Evolutionary conservation across 2,113 vertebrate species (phyloP), one percentile per base, ranked within the genome.

Genomic region (Sarotherodon lohbergeri): DNA sequence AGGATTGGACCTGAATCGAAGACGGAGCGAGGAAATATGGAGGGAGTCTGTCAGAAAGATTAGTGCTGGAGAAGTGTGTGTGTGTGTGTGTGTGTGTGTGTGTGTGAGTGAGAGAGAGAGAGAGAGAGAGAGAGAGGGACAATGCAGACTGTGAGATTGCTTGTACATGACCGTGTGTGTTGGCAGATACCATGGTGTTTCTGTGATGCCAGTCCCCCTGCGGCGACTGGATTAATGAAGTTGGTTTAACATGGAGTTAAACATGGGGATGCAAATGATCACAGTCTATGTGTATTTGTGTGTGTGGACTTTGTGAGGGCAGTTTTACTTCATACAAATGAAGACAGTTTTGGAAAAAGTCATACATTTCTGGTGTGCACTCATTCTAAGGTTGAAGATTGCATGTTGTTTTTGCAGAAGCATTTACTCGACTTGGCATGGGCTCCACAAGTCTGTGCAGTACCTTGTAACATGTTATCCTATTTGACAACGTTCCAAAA

Each of bases 181-280:
- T 88, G 90, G 86, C 83, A 91, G 82, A 89, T 43, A 78, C 9
- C 39, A 1, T 13, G 80, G 84, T 84, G 57, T 68, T 85, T 82
- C 63, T 27, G 39, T 52, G 80, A 68, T 91, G 80, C 73, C 89
- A 92, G 57, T 27, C 46, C 89, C 82, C 88, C 87, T 88, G 82
- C 87, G 85, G 88, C 84, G 76, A 87, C 85, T 84, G 85, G 81
- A 94, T 90, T 86, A 90, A 90, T 89, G 83, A 63, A 78, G 85
- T 50, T 81, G 63, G 81, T 92, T 91, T 88, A 90, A 91, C 90
- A 86, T 68, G 36, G 59, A 73, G 63, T 92, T 32, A 48, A 43
- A 92, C 82, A 80, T 76, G 66, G 1, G 66, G 32, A 81, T 61
- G 73, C 59, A 78, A 56, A 82, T 84, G 2, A 82, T 84, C 78